Evolutionary conservation across 2,797 vertebrate species (phyloP).

Genomic region (Rhincodon typus): DNA sequence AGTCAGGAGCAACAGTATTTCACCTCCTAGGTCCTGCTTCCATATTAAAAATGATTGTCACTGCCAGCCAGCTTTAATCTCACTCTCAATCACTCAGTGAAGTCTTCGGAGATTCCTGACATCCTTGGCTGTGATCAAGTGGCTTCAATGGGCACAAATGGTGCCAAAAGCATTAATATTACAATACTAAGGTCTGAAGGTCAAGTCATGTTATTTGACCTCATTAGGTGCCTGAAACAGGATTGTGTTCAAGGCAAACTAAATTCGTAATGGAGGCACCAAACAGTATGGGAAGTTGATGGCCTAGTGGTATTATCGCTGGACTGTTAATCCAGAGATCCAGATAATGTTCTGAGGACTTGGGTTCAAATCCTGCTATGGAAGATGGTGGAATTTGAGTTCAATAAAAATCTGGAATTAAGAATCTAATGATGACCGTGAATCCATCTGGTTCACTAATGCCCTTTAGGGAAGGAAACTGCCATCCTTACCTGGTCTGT

Average conservation of each 20-base stretch:
- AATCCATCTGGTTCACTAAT: too few relatives aligned
- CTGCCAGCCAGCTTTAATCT: neutral
- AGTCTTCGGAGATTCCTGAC: neutral
- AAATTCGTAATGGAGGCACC: neutral
- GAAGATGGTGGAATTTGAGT: too few relatives aligned
- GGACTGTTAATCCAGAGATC: too few relatives aligned
- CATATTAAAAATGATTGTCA: neutral
- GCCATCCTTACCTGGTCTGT: too few relatives aligned
- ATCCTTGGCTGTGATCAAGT: neutral
- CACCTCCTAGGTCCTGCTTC: neutral
- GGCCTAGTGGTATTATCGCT: too few relatives aligned
- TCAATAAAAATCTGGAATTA: too few relatives aligned
- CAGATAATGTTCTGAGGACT: too few relatives aligned
- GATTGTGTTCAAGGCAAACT: neutral
- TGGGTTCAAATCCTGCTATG: too few relatives aligned
- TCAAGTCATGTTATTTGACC: too few relatives aligned
- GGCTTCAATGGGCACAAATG: neutral
- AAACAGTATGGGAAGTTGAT: neutral
- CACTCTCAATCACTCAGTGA: neutral
- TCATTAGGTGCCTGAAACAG: neutral
- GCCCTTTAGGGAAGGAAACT: too few relatives aligned
- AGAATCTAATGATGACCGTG: too few relatives aligned
- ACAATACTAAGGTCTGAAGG: neutral
- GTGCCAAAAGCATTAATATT: neutral
- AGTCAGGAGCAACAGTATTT: neutral